Evolutionary conservation across 2,888 invertebrate genomes (phyloP).

Genomic region (Nephrotoma flavescens): DNA sequence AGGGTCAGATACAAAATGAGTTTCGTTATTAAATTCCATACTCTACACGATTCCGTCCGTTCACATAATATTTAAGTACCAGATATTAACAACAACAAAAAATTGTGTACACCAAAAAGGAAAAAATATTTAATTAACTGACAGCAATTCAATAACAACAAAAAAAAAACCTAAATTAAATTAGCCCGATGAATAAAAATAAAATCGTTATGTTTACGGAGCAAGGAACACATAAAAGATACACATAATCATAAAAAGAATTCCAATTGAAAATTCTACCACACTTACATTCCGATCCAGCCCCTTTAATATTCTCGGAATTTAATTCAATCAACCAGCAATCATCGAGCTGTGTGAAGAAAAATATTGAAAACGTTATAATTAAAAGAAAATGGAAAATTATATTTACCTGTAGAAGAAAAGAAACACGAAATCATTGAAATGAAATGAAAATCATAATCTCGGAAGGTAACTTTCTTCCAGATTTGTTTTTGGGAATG

Average conservation of each 20-base stretch:
- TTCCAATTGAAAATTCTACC: not conserved
- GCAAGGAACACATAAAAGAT: no score
- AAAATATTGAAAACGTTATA: not conserved
- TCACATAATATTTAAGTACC: no score
- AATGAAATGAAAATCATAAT: not conserved
- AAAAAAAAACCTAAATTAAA: no score
- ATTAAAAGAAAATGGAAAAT: not conserved
- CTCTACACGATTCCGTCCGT: no score
- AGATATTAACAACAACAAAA: no score
- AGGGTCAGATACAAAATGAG: no score
- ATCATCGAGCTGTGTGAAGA: not conserved
- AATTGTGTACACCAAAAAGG: no score
- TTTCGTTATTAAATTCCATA: no score
- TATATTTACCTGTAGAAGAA: not conserved
- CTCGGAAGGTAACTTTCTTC: not conserved
- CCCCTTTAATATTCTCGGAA: not conserved
- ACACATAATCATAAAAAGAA: not conserved
- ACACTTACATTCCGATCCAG: not conserved
- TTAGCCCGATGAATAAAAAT: no score
- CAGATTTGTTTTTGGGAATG: not conserved
- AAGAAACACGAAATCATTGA: not conserved
- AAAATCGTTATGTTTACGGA: no score
- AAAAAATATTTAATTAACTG: no score
- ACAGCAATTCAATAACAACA: no score
- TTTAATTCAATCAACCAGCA: not conserved